Evolutionary conservation across 2,888 invertebrate genomes (phyloP), one percentile per base, ranked within the genome.

Genomic region (Drosophila sordidula): DNA sequence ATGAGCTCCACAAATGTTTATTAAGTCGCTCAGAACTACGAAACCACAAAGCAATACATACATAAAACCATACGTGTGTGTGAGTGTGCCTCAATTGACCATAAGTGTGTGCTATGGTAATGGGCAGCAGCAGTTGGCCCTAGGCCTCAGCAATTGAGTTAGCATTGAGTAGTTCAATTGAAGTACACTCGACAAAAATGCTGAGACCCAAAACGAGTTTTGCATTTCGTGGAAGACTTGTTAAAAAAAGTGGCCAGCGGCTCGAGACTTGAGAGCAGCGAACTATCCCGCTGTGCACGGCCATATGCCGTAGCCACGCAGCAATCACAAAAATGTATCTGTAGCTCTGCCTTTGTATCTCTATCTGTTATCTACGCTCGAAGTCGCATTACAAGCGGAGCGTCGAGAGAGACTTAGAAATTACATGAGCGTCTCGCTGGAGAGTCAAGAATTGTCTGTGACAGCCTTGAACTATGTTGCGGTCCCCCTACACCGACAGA

Each of bases 131-230:
- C 64, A 62, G 55, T 65, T 70, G 70, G 82, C 81, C 80, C 74
- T 65, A 74, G 88, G 83, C 70, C 74, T 50, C 62, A 62, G 62
- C 88, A 83, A 83, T 83, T 83, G 83, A 88, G 88, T 88, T 83
- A 82, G 80, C 83, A 88, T 86, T 88, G 83, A 83, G 88, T 73
- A 85, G 74, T 77, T 77, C 86, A 83, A 88, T 83, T 83, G 87
- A 83, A 82, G 78, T 78, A 84, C 71, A 73, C 76, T 85, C 85
- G 52, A 83, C 46, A 47, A 63, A 66, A 65, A 69, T 64, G 80
- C 87, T 75, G 83, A 70, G 83, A 82, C 80, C 80, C 71, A 83
- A 83, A 83, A 83, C 83, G 80, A 57, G 83, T 83, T 83, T 76
- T 62, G 62, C 76, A 63, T 64, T 87, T 82, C 87, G 73, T 82